phyloP scores from a whole-genome alignment of 2,888 invertebrate genomes.

The Melolontha melolontha region DNA sequence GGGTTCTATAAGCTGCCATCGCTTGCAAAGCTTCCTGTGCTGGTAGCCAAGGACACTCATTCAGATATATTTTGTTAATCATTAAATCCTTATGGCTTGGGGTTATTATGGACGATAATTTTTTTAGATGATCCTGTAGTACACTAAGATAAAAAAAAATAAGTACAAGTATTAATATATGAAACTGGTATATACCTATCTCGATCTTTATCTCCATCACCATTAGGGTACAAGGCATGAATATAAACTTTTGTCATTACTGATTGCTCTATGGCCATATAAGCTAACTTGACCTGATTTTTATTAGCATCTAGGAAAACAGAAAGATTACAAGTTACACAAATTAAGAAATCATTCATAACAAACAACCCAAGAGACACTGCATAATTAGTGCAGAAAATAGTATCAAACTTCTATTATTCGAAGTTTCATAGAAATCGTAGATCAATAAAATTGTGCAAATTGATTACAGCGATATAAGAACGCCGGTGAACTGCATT shows the following conservation, averaged over 20 bases:
- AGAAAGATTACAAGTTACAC: constrained; percentile 22
- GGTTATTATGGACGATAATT: constrained; percentile 79
- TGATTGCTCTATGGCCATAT: constrained; percentile 88
- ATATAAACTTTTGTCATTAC: constrained; percentile 89
- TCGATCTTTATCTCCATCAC: constrained; percentile 92
- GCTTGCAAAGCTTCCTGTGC: constrained; percentile 91
- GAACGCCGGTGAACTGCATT: no score
- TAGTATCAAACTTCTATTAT: no score
- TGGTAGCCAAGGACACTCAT: constrained; percentile 96
- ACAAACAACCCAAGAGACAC: no score
- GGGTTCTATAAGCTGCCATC: constrained; percentile 91
- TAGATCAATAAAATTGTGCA: no score
- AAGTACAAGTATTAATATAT: background rate
- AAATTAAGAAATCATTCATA: no score
- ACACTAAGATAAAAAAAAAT: constrained; percentile 70
- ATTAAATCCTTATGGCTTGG: constrained; percentile 84
- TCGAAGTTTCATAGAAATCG: no score
- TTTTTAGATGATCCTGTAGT: constrained; percentile 88
- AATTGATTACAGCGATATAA: no score
- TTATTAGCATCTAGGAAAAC: constrained; percentile 73
- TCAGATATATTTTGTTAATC: constrained; percentile 85
- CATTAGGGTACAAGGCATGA: constrained; percentile 95
- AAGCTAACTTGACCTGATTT: constrained; percentile 80
- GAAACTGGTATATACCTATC: constrained; percentile 75
- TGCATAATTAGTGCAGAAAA: no score